Percentiles rank a stretch among this genome's conserved stretches.
phyloP scores from a whole-genome alignment of 2,888 invertebrate genomes.

The Heliconius ismenius region DNA sequence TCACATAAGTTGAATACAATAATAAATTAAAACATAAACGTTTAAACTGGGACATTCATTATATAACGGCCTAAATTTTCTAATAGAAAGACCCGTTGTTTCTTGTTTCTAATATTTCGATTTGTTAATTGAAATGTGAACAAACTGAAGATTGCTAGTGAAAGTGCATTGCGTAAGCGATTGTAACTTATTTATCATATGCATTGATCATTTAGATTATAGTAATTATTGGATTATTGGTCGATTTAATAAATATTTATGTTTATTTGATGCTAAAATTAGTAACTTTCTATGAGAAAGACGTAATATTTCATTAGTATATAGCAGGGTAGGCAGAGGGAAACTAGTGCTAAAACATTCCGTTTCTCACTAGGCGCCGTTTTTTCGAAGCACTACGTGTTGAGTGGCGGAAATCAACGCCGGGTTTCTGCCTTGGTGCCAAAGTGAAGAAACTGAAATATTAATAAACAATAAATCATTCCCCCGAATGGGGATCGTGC shows the following conservation, averaged over 20 bases:
- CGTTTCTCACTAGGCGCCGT: too few species aligned
- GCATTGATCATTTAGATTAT: slow-evolving; percentile 45
- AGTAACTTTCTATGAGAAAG: slow-evolving; percentile 6
- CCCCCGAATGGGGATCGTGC: too few species aligned
- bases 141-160: slow-evolving; percentile 61
- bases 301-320: not conserved
- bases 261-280: not conserved
- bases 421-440: too few species aligned
- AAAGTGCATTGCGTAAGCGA: slow-evolving; percentile 66
- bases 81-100: slow-evolving; percentile 56
- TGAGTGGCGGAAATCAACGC: too few species aligned
- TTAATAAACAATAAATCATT: too few species aligned
- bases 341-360: too few species aligned
- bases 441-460: too few species aligned
- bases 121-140: slow-evolving; percentile 71
- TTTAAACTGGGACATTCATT: slow-evolving; percentile 23
- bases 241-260: slow-evolving; percentile 24
- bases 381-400: too few species aligned
- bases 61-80: slow-evolving; percentile 41
- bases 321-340: too few species aligned
- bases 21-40: slow-evolving; percentile 18
- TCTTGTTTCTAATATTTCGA: slow-evolving; percentile 57
- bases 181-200: slow-evolving; percentile 51
- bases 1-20: not conserved
- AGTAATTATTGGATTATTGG: slow-evolving; percentile 24